These are phyloP conservation scores for Acanthurus lineatus DNA, from an alignment of 2,797 vertebrate species.

Conservation along the genomic window DNA sequence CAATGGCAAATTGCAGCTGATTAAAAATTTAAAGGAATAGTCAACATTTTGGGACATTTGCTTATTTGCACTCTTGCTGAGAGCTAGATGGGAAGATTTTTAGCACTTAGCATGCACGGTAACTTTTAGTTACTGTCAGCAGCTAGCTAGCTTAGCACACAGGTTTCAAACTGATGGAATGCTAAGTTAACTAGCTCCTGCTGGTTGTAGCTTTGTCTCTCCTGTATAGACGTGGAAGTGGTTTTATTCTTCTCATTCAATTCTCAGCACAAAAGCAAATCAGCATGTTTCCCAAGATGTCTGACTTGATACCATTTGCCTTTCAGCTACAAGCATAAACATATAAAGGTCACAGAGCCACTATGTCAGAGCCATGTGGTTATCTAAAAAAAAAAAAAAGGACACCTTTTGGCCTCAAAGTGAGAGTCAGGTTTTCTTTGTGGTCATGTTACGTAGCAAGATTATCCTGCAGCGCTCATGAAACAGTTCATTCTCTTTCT, in stretches of 20 bases:
- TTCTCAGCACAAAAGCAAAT: neutral
- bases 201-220: neutral
- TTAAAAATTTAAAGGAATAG: slow-evolving; percentile 4
- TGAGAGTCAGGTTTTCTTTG: slow-evolving; percentile 15
- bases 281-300: neutral
- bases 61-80: slow-evolving; percentile 6
- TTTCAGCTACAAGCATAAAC: slow-evolving; percentile 4
- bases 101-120: too few relatives aligned
- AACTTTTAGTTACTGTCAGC: neutral
- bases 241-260: neutral
- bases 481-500: slow-evolving; percentile 15
- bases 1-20: slow-evolving; percentile 3
- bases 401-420: slow-evolving; percentile 13
- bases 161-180: neutral
- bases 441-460: slow-evolving; percentile 11
- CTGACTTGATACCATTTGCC: slow-evolving; percentile 21
- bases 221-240: neutral
- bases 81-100: neutral
- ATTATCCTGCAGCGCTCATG: slow-evolving; percentile 20
- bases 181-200: neutral
- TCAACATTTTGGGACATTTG: slow-evolving; percentile 16
- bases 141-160: slow-evolving; percentile 11
- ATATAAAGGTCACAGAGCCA: slow-evolving; percentile 6
- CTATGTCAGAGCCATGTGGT: slow-evolving; percentile 23
- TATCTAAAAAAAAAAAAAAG: slow-evolving; percentile 23